Conservation (phyloP, 2,888 invertebrate species). For the Ptilodon capucinus region DNA sequence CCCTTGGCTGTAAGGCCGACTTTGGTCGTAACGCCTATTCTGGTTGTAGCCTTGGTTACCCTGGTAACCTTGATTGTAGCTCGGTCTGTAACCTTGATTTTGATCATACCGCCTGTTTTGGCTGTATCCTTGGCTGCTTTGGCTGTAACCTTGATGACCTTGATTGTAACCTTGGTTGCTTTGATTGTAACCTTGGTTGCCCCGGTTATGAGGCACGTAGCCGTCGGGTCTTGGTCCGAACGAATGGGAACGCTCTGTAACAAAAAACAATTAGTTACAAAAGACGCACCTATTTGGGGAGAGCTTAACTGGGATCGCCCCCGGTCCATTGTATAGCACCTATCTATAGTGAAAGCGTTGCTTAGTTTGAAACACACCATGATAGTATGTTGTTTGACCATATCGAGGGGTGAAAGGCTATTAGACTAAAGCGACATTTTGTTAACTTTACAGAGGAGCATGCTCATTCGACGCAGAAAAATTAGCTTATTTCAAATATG, state of each 20-base stretch:
- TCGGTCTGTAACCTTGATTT: conserved; percentile 1
- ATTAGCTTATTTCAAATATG: too few species aligned
- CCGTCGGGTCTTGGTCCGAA: conserved; percentile 67
- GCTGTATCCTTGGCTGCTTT: conserved; percentile 19
- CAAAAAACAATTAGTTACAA: conserved; percentile 32
- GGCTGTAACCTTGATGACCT: conserved; percentile 21
- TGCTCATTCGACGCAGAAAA: too few species aligned
- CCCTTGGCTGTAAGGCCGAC: conserved; percentile 15
- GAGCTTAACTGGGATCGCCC: too few species aligned
- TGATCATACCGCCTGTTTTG: conserved; percentile 16
- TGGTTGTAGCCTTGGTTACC: conserved; percentile 16
- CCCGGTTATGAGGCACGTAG: conserved; percentile 45
- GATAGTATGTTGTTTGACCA: too few species aligned
- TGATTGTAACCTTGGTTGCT: conserved; percentile 13
- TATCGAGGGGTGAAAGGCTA: too few species aligned
- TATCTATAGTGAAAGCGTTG: too few species aligned
- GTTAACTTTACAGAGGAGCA: too few species aligned
- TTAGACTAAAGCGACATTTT: too few species aligned
- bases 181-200: conserved; percentile 29
- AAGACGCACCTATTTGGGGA: too few species aligned
- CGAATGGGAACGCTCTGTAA: conserved; percentile 67
- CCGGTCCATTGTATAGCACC: too few species aligned
- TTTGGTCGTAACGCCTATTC: conserved; percentile 11
- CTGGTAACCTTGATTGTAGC: conserved; percentile 22
- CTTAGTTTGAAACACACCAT: too few species aligned